Conservation (phyloP, 2,888 invertebrate species). For the Leptodirus hochenwartii region DNA sequence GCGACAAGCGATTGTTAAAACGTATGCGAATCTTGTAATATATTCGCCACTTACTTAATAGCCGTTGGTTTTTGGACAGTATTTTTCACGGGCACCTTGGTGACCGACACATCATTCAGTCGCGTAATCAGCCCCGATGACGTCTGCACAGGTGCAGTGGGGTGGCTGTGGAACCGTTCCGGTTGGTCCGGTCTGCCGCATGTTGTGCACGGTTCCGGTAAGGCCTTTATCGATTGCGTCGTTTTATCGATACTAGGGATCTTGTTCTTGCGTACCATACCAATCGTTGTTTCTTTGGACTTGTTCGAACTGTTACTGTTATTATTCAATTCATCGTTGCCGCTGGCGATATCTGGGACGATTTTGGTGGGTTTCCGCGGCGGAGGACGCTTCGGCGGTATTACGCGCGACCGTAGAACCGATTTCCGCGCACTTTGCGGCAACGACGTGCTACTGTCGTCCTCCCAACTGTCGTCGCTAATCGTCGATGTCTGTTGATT, state of each 20-base stretch:
- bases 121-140: slow-evolving; percentile 11
- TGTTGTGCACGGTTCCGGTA: slow-evolving; percentile 39
- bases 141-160: slow-evolving; percentile 19
- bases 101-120: too few relatives aligned
- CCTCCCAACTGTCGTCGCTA: slow-evolving; percentile 19
- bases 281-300: slow-evolving; percentile 7
- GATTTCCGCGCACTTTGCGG: background rate
- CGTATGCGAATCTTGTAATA: too few relatives aligned
- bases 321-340: slow-evolving; percentile 11
- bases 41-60: too few relatives aligned
- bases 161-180: slow-evolving; percentile 42
- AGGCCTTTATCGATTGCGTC: too few relatives aligned
- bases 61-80: slow-evolving; percentile 33
- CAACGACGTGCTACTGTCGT: slow-evolving; percentile 12
- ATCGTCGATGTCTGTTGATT: slow-evolving; percentile 12
- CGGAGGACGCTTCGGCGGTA: too few relatives aligned
- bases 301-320: slow-evolving; percentile 9
- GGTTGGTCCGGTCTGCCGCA: slow-evolving; percentile 50
- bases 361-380: slow-evolving; percentile 6
- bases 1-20: too few relatives aligned
- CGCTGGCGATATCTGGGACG: background rate
- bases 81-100: slow-evolving; percentile 24
- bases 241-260: slow-evolving; percentile 14
- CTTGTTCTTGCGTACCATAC: slow-evolving; percentile 5
- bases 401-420: slow-evolving; percentile 3